phyloP scores from a whole-genome alignment of 2,888 invertebrate genomes.

The Aphodius sticticus region DNA sequence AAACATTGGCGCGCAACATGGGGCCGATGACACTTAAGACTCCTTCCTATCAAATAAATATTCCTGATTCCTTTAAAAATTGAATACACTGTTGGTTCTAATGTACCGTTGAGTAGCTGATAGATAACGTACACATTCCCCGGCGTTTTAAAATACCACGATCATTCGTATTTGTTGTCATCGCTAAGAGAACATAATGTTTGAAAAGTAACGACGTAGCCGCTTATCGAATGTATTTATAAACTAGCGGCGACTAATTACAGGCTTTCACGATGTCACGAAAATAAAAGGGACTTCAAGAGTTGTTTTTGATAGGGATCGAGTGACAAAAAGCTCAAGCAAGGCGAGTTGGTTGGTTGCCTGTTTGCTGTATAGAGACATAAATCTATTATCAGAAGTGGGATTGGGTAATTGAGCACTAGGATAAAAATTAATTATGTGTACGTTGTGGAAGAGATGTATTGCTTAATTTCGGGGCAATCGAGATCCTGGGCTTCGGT shows the following conservation, averaged over 20 bases:
- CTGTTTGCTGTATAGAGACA: not conserved
- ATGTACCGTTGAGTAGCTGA: not conserved
- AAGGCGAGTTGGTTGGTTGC: not conserved
- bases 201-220: not conserved
- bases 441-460: not conserved
- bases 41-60: too few relatives aligned
- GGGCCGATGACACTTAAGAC: too few relatives aligned
- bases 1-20: too few relatives aligned
- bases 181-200: not conserved
- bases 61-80: too few relatives aligned
- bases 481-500: not conserved
- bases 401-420: not conserved
- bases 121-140: not conserved
- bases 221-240: not conserved
- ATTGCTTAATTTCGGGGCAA: not conserved
- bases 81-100: too few relatives aligned
- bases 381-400: not conserved
- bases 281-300: not conserved
- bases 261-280: not conserved
- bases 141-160: not conserved
- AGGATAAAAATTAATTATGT: constrained; percentile 4
- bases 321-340: not conserved
- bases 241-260: not conserved
- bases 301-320: not conserved
- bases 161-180: not conserved